Base-by-base conservation (phyloP, 2,797 vertebrate species). In the Characodon lateralis region DNA sequence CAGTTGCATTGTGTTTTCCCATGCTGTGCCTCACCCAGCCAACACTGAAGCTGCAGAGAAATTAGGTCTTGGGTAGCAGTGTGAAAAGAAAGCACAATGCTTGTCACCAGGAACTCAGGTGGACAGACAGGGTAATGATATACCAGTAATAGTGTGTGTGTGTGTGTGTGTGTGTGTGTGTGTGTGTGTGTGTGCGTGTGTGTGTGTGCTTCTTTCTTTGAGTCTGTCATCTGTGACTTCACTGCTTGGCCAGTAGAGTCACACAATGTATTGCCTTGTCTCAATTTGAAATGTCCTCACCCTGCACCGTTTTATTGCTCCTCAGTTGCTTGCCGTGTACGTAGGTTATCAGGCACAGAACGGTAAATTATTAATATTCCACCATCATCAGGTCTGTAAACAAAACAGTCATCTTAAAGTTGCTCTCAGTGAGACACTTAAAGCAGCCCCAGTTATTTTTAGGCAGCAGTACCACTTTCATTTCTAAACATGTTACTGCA, bases 1-100 rank as follows among this genome's bases (percentile, higher is more conserved):
- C 74, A 92, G 16, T 88, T 92, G 88, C 89, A 82, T 75, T 80
- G 74, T 76, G 12, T 83, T 83, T 65, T 53, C 68, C 82, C 75
- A 39, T 79, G 78, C 77, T 59, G 73, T 66, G 76, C 70, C 80
- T 85, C 78, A 79, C 48, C 3, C 84, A 89, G 76, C 59, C 78
- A 74, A 71, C 63, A 77, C 74, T 74, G 74, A 79, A 81, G 74
- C 83, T 78, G 79, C 74, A 83, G 35, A 77, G 79, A 86, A 84
- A 83, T 50, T 46, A 78, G 78, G 76, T 77, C 53, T 83, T 78
- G 75, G 74, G 73, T 76, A 74, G 77, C 68, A 63, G 74, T 88
- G 79, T 74, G 63, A 72, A 74, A 76, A 75, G 77, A 72, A 78
- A 83, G 43, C 43, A 70, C 74, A 78, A 72, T 85, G 82, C 84